Base-by-base conservation (phyloP, 2,888 invertebrate species). In the Mamestra brassicae region DNA sequence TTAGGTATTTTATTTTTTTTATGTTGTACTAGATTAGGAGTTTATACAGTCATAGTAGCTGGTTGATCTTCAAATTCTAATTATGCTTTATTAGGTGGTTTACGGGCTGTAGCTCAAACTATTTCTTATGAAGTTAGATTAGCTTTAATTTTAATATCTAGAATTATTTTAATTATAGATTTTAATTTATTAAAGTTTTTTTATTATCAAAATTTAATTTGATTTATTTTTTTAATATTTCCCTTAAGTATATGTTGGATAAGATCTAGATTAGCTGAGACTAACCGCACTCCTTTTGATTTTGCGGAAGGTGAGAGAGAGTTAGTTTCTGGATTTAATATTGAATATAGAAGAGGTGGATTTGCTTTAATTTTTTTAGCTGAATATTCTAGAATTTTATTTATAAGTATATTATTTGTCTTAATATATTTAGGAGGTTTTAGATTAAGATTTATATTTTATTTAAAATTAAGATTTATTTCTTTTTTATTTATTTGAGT, bases 41-140 rank as follows among this genome's bases (percentile, higher is more conserved):
- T 98, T 87, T 98, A 98, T 96, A 95, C 95, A 0, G 91, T 97
- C 68, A 97, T 98, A 92, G 88, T 97, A 85, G 94, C 97, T 11
- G 98, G 98, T 0, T 98, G 98, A 15, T 98, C 97, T 84, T 98
- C 97, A 13, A 98, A 98, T 97, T 98, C 97, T 71, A 97, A 97
- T 95, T 98, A 98, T 97, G 94, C 98, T 58, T 95, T 98, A 91
- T 97, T 98, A 89, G 98, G 98, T 0, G 96, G 97, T 0, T 94
- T 98, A 82, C 98, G 98, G 0, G 96, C 97, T 1, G 97, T 98
- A 0, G 97, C 98, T 93, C 98, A 98, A 93, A 97, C 97, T 75
- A 97, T 98, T 97, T 98, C 98, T 90, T 98, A 98, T 97, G 98
- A 98, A 93, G 97, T 98, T 55, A 97, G 97, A 26, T 97, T 98